phyloP scores from a whole-genome alignment of 2,113 vertebrate species.

The Podilymbus podiceps region DNA sequence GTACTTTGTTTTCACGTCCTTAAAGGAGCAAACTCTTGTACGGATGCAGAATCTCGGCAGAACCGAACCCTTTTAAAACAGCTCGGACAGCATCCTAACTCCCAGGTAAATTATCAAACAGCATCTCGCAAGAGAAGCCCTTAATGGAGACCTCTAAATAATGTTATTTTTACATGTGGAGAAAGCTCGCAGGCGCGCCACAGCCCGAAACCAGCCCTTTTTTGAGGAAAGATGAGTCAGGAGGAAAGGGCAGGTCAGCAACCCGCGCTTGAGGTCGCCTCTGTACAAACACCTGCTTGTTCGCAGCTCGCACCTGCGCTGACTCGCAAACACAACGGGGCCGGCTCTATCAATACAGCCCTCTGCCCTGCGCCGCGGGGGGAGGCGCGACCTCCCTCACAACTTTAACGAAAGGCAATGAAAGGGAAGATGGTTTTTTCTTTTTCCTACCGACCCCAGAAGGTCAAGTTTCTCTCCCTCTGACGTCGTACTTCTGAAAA shows the following conservation, averaged over 20 bases:
- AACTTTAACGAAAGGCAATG: slow-evolving; percentile 37
- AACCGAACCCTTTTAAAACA: background rate
- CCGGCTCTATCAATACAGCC: background rate
- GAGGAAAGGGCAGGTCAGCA: slow-evolving; percentile 70
- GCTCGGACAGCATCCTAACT: background rate
- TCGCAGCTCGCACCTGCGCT: slow-evolving; percentile 68
- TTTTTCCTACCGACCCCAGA: background rate
- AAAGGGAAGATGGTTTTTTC: background rate
- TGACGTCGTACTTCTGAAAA: slow-evolving; percentile 4
- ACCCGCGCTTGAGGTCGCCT: slow-evolving; percentile 48
- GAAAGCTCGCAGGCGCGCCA: background rate
- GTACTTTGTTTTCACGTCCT: background rate
- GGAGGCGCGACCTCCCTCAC: background rate
- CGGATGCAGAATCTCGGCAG: background rate
- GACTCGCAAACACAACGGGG: slow-evolving; percentile 52
- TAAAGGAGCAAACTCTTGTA: background rate
- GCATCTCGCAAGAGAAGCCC: background rate
- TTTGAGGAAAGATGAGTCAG: slow-evolving; percentile 56
- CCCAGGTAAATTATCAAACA: background rate
- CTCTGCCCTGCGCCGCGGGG: slow-evolving; percentile 5
- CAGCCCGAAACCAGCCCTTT: slow-evolving; percentile 12
- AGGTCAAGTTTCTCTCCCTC: slow-evolving; percentile 45
- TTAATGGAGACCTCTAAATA: background rate
- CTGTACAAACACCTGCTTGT: slow-evolving; percentile 71
- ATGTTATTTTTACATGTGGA: background rate